These are phyloP conservation scores for Phocoena phocoena DNA, from an alignment of 2,113 vertebrate species.

Conservation along the genomic window DNA sequence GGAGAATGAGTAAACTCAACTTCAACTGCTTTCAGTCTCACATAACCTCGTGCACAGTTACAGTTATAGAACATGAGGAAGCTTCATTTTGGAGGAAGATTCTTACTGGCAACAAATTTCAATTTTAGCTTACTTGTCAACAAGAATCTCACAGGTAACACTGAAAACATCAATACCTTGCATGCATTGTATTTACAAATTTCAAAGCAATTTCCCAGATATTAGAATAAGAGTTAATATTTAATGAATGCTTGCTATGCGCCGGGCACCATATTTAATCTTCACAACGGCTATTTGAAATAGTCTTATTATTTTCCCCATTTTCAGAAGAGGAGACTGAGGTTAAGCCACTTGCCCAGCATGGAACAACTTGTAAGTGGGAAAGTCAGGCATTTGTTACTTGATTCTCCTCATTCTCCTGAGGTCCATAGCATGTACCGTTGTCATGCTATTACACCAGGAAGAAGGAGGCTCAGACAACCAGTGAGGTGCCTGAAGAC, in stretches of 20 bases:
- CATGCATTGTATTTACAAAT: background rate
- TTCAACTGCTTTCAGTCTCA: background rate
- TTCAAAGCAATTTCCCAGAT: background rate
- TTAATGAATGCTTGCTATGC: background rate
- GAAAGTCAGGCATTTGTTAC: background rate
- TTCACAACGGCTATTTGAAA: background rate
- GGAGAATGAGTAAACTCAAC: background rate
- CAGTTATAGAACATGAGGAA: background rate
- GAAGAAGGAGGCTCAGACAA: background rate
- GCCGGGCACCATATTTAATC: background rate
- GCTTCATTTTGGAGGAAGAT: background rate
- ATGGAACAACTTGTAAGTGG: rapidly evolving
- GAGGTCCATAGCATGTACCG: background rate
- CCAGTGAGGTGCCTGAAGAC: background rate
- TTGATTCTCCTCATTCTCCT: background rate
- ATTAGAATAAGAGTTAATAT: background rate
- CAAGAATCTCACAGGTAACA: background rate
- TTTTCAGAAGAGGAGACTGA: background rate
- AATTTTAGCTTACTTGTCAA: background rate
- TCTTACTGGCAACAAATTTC: background rate
- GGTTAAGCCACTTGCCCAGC: background rate
- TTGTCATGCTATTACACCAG: background rate
- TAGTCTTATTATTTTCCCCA: background rate
- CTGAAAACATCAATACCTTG: background rate
- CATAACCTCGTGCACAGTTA: background rate